Evolutionary conservation across 92 coral and sea anemone genomes (phyloP), one percentile per base, ranked within the genome.

Genomic region (Phenganax subtilis): DNA sequence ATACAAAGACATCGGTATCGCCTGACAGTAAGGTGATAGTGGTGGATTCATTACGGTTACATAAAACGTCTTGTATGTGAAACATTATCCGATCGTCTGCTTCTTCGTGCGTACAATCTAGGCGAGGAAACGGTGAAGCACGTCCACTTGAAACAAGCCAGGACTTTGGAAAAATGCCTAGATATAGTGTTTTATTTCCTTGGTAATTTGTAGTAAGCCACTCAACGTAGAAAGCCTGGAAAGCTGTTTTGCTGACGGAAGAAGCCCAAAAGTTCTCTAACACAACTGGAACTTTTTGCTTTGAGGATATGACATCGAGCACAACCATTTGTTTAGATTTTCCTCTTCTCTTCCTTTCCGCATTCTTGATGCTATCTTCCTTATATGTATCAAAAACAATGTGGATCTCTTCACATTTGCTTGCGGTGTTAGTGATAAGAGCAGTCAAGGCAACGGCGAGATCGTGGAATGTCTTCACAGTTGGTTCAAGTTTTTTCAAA

Each of bases 351-450:
- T 14, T 20, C 29, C 70, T 64, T 64, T 64, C 29, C 30, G 9
- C 70, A 64, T 14, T 64, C 70, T 64, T 64, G 70, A 64, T 64
- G 70, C 70, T 64, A 29, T 64, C 70, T 61, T 61, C 70, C 29
- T 64, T 14, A 64, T 20, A 64, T 1, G 20, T 20, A 64, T 64
- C 70, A 20, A 64, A 61, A 61, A 61, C 67, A 61, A 61, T 61
- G 67, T 61, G 67, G 67, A 61, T 61, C 67, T 61, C 4, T 61
- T 61, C 60, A 57, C 67, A 61, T 17, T 61, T 61, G 28, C 67
- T 8, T 61, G 67, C 67, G 28, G 28, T 12, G n/a, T 61, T 61
- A 28, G 67, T 61, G 67, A 61, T 61, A 17, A 61, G n/a, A 61
- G 60, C 60, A 57, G 60, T 57, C 60, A 57, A 57, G 67, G 67